Conservation (phyloP, 1,140 invertebrate genomes). For the Drosophila tani region DNA sequence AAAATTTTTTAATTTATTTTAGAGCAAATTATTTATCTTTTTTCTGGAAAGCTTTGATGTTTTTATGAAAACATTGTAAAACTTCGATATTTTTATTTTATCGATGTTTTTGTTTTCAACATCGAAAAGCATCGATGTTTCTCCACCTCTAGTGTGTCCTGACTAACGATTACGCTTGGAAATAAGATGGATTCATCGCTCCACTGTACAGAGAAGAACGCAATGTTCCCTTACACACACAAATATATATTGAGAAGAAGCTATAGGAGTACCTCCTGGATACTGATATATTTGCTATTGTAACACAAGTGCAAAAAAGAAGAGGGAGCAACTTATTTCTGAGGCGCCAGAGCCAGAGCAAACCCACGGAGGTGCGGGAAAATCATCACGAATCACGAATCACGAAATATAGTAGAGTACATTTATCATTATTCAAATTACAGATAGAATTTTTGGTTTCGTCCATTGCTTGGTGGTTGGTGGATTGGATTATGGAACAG, state of each 20-base stretch:
- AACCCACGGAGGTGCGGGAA: slow-evolving; percentile 20
- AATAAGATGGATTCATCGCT: slow-evolving; percentile 35
- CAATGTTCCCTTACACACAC: slow-evolving; percentile 13
- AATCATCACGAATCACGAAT: neutral
- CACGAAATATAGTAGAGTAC: slow-evolving; percentile 18
- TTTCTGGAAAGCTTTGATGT: no score
- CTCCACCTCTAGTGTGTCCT: neutral
- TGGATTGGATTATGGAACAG: slow-evolving; percentile 35
- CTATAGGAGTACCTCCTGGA: slow-evolving; percentile 24
- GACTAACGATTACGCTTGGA: slow-evolving; percentile 22
- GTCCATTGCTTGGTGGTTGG: slow-evolving; percentile 29
- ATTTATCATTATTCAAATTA: slow-evolving; percentile 31
- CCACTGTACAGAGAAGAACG: slow-evolving; percentile 30
- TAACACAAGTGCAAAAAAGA: slow-evolving; percentile 64
- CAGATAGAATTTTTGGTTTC: slow-evolving; percentile 40
- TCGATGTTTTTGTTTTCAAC: no score
- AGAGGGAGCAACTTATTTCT: slow-evolving; percentile 30
- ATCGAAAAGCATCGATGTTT: no score
- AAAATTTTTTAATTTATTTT: no score
- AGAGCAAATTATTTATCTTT: no score
- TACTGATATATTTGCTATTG: slow-evolving; percentile 53
- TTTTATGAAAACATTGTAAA: no score
- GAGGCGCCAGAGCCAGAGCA: slow-evolving; percentile 35
- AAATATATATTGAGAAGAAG: slow-evolving; percentile 9
- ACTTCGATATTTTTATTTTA: no score